Evolutionary conservation across 2,113 vertebrate species (phyloP).

Genomic region (Halichoerus grypus): DNA sequence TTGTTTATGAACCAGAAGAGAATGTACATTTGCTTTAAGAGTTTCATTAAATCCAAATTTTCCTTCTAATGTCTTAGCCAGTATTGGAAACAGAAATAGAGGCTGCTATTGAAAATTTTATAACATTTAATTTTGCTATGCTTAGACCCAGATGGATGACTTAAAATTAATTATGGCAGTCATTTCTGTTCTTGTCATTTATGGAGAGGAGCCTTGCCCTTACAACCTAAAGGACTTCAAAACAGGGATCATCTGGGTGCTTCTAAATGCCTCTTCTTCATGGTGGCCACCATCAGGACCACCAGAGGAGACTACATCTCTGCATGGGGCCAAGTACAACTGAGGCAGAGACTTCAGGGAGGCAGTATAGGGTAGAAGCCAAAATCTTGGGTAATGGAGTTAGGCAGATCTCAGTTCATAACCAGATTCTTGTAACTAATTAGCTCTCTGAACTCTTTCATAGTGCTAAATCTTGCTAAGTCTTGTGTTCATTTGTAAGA

Average conservation of each 20-base stretch:
- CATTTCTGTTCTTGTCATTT: neutral
- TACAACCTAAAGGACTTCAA: neutral
- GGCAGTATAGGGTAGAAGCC: neutral
- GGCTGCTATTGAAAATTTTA: neutral
- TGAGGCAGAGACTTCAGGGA: neutral
- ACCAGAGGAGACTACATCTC: neutral
- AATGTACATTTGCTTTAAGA: conserved; percentile 2
- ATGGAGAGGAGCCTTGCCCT: neutral
- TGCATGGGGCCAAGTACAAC: neutral
- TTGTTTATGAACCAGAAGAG: conserved; percentile 34
- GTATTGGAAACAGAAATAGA: neutral
- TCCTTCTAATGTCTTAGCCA: neutral
- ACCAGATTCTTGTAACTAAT: neutral
- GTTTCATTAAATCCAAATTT: conserved; percentile 39
- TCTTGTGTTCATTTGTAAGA: neutral
- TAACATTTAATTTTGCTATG: neutral
- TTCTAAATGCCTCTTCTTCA: neutral
- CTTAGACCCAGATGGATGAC: neutral
- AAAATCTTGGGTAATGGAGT: neutral
- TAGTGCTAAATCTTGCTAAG: neutral
- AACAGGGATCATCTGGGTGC: neutral
- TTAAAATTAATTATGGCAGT: neutral
- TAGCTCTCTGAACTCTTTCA: neutral
- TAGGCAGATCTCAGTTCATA: neutral
- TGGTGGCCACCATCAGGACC: neutral